These are phyloP conservation scores for Megaceryle maxima DNA, from an alignment of 2,113 vertebrate genomes.

Conservation along the genomic window DNA sequence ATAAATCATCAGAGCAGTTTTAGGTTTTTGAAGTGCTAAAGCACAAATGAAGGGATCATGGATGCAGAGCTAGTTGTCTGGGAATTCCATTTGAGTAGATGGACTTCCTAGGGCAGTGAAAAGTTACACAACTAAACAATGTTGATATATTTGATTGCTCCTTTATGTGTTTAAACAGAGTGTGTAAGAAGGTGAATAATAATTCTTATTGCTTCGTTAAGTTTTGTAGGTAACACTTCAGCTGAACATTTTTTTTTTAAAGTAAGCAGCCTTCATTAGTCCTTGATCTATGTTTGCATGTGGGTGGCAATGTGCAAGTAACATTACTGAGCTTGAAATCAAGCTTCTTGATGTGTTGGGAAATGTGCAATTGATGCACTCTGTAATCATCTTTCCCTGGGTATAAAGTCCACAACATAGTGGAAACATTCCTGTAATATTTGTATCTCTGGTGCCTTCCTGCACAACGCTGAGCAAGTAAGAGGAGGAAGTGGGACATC, in stretches of 20 bases:
- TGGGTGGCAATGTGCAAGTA: not conserved
- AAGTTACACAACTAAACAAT: not conserved
- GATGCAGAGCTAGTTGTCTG: not conserved
- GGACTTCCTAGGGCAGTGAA: not conserved
- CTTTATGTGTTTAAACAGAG: not conserved
- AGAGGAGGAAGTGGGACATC: too few species aligned
- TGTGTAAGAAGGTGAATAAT: not conserved
- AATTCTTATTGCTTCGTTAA: not conserved
- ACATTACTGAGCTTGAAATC: not conserved
- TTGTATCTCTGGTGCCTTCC: not conserved
- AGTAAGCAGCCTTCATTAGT: not conserved
- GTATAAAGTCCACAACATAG: not conserved
- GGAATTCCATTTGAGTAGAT: not conserved
- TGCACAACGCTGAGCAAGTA: not conserved
- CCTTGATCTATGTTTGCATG: not conserved
- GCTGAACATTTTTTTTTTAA: not conserved
- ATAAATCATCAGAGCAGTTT: not conserved
- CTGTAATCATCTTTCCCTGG: not conserved
- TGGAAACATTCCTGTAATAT: not conserved
- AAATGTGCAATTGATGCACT: not conserved
- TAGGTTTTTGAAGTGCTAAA: conserved; percentile 12
- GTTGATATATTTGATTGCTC: not conserved
- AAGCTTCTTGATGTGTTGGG: not conserved
- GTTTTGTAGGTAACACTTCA: not conserved
- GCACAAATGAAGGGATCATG: not conserved